phyloP scores from a whole-genome alignment of 2,797 vertebrate genomes.

The Enteromius treurensis region DNA sequence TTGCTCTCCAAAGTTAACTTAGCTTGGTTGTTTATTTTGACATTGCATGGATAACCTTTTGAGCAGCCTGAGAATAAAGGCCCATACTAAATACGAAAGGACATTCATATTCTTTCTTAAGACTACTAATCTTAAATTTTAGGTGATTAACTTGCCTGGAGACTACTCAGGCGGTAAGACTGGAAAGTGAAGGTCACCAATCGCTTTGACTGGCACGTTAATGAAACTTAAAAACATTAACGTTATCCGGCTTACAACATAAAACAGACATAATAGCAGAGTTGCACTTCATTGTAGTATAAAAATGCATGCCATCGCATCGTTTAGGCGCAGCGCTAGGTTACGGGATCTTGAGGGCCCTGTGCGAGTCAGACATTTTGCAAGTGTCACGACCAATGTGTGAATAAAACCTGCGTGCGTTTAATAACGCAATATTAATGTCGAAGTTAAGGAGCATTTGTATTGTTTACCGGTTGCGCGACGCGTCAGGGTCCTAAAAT shows the following conservation, averaged over 20 bases:
- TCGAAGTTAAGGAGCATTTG: not conserved
- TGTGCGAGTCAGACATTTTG: constrained; percentile 48
- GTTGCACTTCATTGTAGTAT: not conserved
- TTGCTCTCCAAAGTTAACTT: not conserved
- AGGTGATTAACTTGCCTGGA: not conserved
- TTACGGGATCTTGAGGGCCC: not conserved
- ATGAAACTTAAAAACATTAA: not conserved
- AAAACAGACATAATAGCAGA: not conserved
- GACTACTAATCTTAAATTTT: not conserved
- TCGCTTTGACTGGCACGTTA: not conserved
- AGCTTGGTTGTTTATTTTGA: not conserved
- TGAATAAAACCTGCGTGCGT: not conserved
- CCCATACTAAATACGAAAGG: not conserved
- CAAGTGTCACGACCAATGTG: constrained; percentile 21
- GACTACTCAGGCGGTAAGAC: not conserved
- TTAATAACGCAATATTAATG: not conserved
- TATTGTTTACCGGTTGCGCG: not conserved
- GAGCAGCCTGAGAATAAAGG: not conserved
- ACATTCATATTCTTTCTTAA: not conserved
- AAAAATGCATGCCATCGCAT: not conserved
- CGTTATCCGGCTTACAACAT: not conserved
- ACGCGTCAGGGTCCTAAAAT: not conserved
- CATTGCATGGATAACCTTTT: not conserved
- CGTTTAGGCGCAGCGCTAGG: not conserved
- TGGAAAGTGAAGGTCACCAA: constrained; percentile 35